These are phyloP conservation scores for Therioaphis trifolii DNA, from an alignment of 2,888 invertebrate genomes.

Conservation along the genomic window DNA sequence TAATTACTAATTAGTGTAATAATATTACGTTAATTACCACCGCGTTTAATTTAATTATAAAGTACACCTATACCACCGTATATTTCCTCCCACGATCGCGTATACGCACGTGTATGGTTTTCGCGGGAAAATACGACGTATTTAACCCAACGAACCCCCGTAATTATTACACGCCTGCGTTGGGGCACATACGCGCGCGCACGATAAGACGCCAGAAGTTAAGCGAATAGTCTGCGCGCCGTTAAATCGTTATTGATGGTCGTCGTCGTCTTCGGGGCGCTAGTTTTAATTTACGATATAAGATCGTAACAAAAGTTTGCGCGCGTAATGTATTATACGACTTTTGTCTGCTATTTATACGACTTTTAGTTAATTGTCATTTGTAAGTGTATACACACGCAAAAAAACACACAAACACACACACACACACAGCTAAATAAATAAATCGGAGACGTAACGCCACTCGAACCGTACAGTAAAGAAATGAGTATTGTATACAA, in stretches of 20 bases:
- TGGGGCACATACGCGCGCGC: not conserved
- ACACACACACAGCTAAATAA: not conserved
- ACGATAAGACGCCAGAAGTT: conserved; percentile 17
- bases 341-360: not conserved
- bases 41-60: not conserved
- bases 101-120: too few relatives aligned
- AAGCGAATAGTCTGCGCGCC: conserved; percentile 12
- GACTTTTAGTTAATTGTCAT: not conserved
- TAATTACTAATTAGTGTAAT: too few relatives aligned
- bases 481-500: too few relatives aligned
- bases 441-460: not conserved
- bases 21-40: too few relatives aligned
- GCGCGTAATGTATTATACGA: not conserved
- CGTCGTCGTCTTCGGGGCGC: not conserved
- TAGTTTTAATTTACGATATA: not conserved
- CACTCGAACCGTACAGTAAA: not conserved
- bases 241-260: conserved; percentile 46
- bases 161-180: too few relatives aligned
- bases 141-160: too few relatives aligned
- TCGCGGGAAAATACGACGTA: too few relatives aligned
- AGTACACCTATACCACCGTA: too few relatives aligned
- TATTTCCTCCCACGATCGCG: too few relatives aligned
- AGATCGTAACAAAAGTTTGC: conserved; percentile 3
- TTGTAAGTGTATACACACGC: not conserved
- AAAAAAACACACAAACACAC: too few relatives aligned